Evolutionary conservation across 35 echinoderm and acorn worm genomes (phyloP).

Genomic region (Holothuria glaberrima): DNA sequence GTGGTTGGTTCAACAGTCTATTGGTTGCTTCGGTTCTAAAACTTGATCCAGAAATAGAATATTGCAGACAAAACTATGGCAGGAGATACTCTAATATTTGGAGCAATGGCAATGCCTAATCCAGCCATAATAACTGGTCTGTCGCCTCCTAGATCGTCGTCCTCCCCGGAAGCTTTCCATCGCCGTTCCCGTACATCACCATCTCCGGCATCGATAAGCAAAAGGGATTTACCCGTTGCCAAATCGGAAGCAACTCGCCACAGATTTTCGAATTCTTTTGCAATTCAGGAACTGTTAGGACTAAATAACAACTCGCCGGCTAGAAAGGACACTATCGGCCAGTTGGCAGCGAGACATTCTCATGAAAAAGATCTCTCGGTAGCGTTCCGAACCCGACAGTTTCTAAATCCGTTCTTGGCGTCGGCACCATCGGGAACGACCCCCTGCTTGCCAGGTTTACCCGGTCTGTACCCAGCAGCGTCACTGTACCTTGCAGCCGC

Average conservation of each 20-base stretch:
- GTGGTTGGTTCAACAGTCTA: no score
- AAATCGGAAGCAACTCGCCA: conserved; percentile 21
- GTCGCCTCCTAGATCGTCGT: conserved; percentile 11
- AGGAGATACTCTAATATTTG: conserved; percentile 44
- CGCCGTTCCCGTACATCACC: not conserved
- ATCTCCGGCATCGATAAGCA: not conserved
- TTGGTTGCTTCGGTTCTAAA: no score
- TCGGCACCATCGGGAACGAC: conserved; percentile 12
- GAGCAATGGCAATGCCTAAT: conserved; percentile 18
- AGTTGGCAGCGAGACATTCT: conserved; percentile 10
- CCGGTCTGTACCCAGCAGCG: conserved; percentile 33
- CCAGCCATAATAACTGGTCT: conserved; percentile 13
- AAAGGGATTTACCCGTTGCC: not conserved
- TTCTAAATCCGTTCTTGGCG: conserved; percentile 27
- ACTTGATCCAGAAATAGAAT: no score
- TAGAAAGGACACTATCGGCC: not conserved
- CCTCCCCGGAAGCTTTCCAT: conserved; percentile 35
- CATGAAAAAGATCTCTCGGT: conserved; percentile 36
- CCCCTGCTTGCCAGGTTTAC: conserved; percentile 30
- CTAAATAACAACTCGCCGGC: conserved; percentile 34
- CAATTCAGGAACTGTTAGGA: conserved; percentile 38
- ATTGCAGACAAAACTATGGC: not conserved
- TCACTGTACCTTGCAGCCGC: conserved; percentile 42
- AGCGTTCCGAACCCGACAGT: conserved; percentile 34
- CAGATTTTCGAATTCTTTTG: conserved; percentile 42